phyloP scores from a whole-genome alignment of 2,113 vertebrate genomes.

The Stegastes partitus region DNA sequence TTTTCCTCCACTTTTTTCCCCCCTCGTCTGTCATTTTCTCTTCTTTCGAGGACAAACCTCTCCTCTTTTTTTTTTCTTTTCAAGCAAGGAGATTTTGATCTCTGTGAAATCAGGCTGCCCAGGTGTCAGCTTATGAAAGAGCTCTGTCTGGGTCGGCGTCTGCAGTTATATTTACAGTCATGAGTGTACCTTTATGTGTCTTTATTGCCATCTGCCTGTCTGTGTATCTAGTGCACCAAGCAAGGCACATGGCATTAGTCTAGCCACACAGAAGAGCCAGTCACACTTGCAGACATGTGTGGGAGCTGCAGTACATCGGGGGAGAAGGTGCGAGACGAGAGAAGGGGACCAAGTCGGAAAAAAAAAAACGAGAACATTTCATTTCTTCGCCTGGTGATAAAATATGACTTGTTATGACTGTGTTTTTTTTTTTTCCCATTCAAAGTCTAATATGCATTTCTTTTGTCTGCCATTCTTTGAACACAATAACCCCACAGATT shows the following conservation, averaged over 20 bases:
- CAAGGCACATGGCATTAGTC: constrained; percentile 36
- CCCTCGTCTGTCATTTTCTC: constrained; percentile 1
- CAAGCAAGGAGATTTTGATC: constrained; percentile 2
- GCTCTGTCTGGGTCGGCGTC: constrained; percentile 43
- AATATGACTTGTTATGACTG: constrained; percentile 47
- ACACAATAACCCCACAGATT: constrained; percentile 9
- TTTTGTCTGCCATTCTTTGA: constrained; percentile 1
- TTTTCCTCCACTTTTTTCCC: not conserved
- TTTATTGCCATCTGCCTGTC: constrained; percentile 51
- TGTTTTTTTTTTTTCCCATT: not conserved
- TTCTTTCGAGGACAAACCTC: not conserved
- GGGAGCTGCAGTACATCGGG: constrained; percentile 57
- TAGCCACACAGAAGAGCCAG: constrained; percentile 45
- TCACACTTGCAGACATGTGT: constrained; percentile 72
- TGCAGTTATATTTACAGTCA: constrained; percentile 36
- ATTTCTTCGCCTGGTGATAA: constrained; percentile 43
- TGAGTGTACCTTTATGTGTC: constrained; percentile 15
- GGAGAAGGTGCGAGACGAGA: constrained; percentile 66
- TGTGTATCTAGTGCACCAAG: constrained; percentile 26
- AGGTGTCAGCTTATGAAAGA: not conserved
- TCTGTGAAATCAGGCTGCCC: constrained; percentile 1
- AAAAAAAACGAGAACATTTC: constrained; percentile 49
- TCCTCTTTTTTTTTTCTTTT: not conserved
- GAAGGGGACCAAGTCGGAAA: constrained; percentile 32
- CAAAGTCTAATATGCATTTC: constrained; percentile 4